Base-by-base conservation (phyloP, 64 coral and sea anemone species). In the Pocillopora damicornis region DNA sequence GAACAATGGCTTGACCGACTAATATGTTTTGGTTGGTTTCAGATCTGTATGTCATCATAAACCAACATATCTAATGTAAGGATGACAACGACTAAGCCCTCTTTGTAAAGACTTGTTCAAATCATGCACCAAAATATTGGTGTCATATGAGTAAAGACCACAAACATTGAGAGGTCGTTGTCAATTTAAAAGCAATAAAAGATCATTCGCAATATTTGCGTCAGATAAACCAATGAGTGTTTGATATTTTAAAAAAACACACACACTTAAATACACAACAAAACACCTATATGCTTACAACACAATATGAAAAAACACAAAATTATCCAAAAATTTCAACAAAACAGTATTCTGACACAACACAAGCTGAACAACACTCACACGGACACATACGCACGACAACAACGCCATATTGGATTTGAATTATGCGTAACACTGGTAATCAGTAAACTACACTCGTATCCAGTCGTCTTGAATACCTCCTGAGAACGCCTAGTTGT, bases 121-220 rank as follows among this genome's bases (percentile, higher is more conserved):
- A 82, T 90, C 78, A 82, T 76, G 51, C 74, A 81, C 61, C 79
- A 62, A 20, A 17, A 15, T 74, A 2, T 11, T 65, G 90, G 73
- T 84, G 84, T 91, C 90, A 91, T 91, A 91, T 91, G 90, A 91
- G 90, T 91, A 91, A 91, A 87, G 90, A 91, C 74, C 30, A 73
- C 63, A 82, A 56, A 66, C 90, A 91, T 51, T 6, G 75, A 91
- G 74, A 76, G 30, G 61, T 34, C 60, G 60, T 63, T 86, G 63
- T 81, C 82, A 37, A 6, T 75, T 86, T 36, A 63, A 78, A 62
- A 9, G 6, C 62, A 75, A 5, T 13, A 17, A 26, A 76, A 30
- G 30, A 16, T 76, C 56, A 86, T 51, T 20, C 26, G 80, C 73
- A 13, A 36, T 16, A 58, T 36, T 9, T 83, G 65, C 58, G 83